Evolutionary conservation across 2,888 invertebrate species (phyloP).

Genomic region (Cosmorhoe ocellata): DNA sequence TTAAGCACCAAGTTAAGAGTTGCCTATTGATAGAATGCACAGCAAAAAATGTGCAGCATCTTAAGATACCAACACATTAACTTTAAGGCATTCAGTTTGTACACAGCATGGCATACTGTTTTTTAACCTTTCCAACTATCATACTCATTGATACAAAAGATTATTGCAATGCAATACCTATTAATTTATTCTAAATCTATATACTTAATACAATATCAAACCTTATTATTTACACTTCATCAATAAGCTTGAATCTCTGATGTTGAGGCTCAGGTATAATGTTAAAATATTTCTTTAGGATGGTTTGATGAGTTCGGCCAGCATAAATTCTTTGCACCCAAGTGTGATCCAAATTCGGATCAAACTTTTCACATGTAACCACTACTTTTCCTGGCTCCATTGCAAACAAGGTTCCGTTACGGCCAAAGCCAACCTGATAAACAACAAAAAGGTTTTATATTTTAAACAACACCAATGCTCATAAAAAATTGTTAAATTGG

Average conservation of each 20-base stretch:
- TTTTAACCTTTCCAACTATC: too few relatives aligned
- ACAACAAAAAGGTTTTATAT: background rate
- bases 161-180: slow-evolving; percentile 3
- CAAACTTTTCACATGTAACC: slow-evolving; percentile 90
- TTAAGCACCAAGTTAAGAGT: too few relatives aligned
- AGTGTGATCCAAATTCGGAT: slow-evolving; percentile 89
- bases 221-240: slow-evolving; percentile 83
- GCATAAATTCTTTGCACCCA: slow-evolving; percentile 87
- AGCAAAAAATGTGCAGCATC: too few relatives aligned
- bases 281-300: slow-evolving; percentile 93
- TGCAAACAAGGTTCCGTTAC: slow-evolving; percentile 91
- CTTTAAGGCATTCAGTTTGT: too few relatives aligned
- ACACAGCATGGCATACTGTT: too few relatives aligned
- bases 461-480: too few relatives aligned
- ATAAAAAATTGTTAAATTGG: too few relatives aligned
- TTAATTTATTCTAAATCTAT: slow-evolving; percentile 11
- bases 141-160: background rate
- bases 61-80: too few relatives aligned
- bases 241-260: slow-evolving; percentile 88
- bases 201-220: slow-evolving; percentile 3
- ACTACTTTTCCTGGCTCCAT: slow-evolving; percentile 89
- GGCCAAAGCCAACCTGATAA: slow-evolving; percentile 90
- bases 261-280: slow-evolving; percentile 91
- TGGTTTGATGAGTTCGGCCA: slow-evolving; percentile 84
- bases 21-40: too few relatives aligned